Evolutionary conservation across 2,797 vertebrate genomes (phyloP), one percentile per base, ranked within the genome.

Genomic region (Pseudochirops corinnae): DNA sequence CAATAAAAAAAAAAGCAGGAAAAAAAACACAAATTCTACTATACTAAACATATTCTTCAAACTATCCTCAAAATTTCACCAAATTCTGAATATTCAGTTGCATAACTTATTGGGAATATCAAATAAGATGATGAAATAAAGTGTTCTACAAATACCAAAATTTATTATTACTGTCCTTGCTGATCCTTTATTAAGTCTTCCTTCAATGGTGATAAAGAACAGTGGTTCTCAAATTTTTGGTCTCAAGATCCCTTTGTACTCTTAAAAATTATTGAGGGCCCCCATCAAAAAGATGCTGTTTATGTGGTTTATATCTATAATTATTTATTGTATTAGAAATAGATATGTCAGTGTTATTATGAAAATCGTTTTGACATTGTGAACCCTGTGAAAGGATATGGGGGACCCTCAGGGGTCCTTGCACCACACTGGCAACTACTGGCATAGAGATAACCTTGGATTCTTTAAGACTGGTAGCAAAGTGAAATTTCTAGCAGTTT

Each of bases 31-130:
- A 96, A 3, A 1, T 60, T 67, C 56, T 33, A 58, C 7, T 46
- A 92, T 57, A 93, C 93, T 67, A 96, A 11, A 26, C 0, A 62
- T n/a, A 96, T 92, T 4, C 90, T 87, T 90, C n/a, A 13, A 9
- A 93, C n/a, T 14, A 94, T 21, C 91, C 1, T 46, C 93, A 92
- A 96, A 91, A 94, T 91, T 92, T 90, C 62, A 91, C 33, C 39
- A 95, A 96, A 97, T 93, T 97, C 52, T 93, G 91, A 96, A 62
- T 93, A 67, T 92, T 3, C 28, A 97, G 46, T 3, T 95, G 55
- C 39, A 93, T 0, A 87, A 87, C 39, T 87, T 87, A 50, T 26
- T 87, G 3, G 74, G 9, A 87, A 0, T 39, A 87, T 46, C 7
- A 46, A 87, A 87, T 50, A 87, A 50, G 21, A 50, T 12, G 21